These are phyloP conservation scores for Acanthosoma haemorrhoidale DNA, from an alignment of 2,888 invertebrate species.

Conservation along the genomic window DNA sequence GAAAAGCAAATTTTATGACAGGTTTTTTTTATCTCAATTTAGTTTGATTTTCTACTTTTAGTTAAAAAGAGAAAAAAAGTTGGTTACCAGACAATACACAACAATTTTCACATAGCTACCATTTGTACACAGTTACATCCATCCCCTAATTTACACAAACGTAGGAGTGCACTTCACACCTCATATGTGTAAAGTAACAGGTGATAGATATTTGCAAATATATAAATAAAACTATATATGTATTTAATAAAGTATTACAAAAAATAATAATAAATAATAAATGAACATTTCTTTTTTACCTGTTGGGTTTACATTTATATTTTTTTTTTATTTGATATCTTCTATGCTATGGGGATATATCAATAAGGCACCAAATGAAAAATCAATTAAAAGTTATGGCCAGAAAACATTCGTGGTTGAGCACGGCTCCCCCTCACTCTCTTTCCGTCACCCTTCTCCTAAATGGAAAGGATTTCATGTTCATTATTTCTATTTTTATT, in stretches of 20 bases:
- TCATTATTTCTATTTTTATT: constrained; percentile 7
- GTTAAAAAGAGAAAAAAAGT: no score
- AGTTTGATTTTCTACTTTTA: neutral
- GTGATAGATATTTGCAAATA: neutral
- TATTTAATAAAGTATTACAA: no score
- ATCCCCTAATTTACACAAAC: constrained; percentile 19
- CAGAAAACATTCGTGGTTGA: constrained; percentile 13
- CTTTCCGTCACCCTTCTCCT: neutral
- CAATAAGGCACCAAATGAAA: neutral
- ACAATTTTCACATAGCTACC: constrained; percentile 15
- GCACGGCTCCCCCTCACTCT: constrained; percentile 19
- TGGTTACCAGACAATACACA: constrained; percentile 20
- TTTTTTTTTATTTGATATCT: constrained; percentile 11
- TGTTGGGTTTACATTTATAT: constrained; percentile 2
- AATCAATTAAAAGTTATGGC: neutral
- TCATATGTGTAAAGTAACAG: constrained; percentile 23
- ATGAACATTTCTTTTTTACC: neutral
- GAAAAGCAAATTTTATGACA: constrained; percentile 19
- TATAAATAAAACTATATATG: neutral
- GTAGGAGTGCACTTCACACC: constrained; percentile 27
- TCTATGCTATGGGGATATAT: constrained; percentile 13
- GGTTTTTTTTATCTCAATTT: neutral
- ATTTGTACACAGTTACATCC: neutral
- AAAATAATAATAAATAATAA: constrained; percentile 4
- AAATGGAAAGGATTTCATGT: neutral